Evolutionary conservation across 2,888 invertebrate species (phyloP).

Genomic region (Pachymerium ferrugineum): DNA sequence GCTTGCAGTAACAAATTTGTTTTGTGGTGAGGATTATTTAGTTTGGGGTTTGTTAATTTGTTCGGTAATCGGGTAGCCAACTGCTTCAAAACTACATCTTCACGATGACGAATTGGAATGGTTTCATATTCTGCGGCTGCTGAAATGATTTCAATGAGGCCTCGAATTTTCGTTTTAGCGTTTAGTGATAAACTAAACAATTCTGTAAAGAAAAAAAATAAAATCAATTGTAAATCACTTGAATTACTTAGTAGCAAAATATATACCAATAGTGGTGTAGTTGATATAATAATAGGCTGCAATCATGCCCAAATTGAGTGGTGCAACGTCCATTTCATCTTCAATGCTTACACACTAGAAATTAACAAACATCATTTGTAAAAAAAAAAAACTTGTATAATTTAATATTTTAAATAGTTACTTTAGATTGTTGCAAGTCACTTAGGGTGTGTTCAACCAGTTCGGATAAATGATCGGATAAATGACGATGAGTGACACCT

Average conservation of each 20-base stretch:
- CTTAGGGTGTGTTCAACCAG: constrained; percentile 91
- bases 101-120: constrained; percentile 88
- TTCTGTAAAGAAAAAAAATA: constrained; percentile 57
- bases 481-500: constrained; percentile 84
- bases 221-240: not conserved
- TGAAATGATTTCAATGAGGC: constrained; percentile 94
- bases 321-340: constrained; percentile 95
- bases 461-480: constrained; percentile 97
- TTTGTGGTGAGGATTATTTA: constrained; percentile 94
- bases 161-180: constrained; percentile 94
- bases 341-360: constrained; percentile 82
- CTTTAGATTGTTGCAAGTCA: constrained; percentile 89
- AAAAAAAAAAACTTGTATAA: not conserved
- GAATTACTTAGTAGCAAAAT: not conserved
- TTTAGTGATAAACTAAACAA: constrained; percentile 94
- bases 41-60: constrained; percentile 70
- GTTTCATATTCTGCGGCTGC: constrained; percentile 95
- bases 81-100: constrained; percentile 74
- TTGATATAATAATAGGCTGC: constrained; percentile 99
- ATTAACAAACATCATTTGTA: no score
- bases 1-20: constrained; percentile 93
- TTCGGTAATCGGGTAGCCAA: constrained; percentile 58
- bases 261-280: constrained; percentile 89
- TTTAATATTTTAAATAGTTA: constrained; percentile 38
- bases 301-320: constrained; percentile 98